These are phyloP conservation scores for Papilio xuthus DNA, from an alignment of 1,140 invertebrate species.

Conservation along the genomic window DNA sequence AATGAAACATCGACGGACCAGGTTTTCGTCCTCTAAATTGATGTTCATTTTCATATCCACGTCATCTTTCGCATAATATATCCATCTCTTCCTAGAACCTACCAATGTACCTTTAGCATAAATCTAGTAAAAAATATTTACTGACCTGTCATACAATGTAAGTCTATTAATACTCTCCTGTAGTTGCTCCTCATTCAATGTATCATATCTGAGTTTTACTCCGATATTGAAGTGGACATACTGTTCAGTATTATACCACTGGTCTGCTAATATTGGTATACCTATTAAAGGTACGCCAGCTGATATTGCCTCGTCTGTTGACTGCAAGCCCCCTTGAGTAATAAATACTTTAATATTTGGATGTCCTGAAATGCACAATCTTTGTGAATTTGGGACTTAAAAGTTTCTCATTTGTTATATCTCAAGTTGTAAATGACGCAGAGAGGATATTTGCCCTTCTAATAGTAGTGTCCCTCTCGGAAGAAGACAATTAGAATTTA, in stretches of 20 bases:
- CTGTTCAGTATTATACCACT: conserved; percentile 59
- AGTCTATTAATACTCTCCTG: conserved; percentile 49
- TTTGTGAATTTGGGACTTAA: neutral
- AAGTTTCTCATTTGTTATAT: neutral
- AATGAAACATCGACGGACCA: no score
- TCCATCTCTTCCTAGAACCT: no score
- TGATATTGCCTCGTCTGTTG: conserved; percentile 81
- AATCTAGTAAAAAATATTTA: neutral
- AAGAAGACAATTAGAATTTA: no score
- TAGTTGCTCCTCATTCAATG: conserved; percentile 51
- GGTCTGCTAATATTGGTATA: conserved; percentile 64
- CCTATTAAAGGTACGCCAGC: conserved; percentile 81
- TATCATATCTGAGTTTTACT: conserved; percentile 47
- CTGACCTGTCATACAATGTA: conserved; percentile 45
- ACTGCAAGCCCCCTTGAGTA: conserved; percentile 79
- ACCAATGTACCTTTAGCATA: no score
- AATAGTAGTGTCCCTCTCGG: no score
- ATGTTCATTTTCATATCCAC: no score
- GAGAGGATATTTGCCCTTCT: no score
- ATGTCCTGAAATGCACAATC: conserved; percentile 48
- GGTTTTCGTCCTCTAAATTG: no score
- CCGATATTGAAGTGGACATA: conserved; percentile 54
- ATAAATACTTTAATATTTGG: conserved; percentile 58
- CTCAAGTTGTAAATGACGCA: no score
- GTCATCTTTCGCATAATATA: no score